Conservation (phyloP, 1,140 invertebrate genomes). For the Heliconius himera region DNA sequence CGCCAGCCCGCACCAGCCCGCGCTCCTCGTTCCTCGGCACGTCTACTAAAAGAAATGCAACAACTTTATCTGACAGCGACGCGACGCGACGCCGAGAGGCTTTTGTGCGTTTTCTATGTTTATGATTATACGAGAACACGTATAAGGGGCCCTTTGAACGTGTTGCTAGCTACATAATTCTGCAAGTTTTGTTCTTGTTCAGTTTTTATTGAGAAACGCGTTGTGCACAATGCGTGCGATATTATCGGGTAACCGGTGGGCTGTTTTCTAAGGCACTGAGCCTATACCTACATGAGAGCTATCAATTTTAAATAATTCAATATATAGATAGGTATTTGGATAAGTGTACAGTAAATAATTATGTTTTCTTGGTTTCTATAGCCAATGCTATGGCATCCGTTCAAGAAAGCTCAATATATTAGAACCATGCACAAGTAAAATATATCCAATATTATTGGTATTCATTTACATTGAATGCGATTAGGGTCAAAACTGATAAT, state of each 20-base stretch:
- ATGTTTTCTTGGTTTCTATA: neutral
- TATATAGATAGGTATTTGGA: too few species aligned
- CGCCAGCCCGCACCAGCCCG: constrained; percentile 49
- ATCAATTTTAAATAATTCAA: too few species aligned
- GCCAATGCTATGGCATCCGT: neutral
- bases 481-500: constrained; percentile 6
- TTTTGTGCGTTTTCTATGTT: constrained; percentile 81
- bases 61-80: constrained; percentile 79
- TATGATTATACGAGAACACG: constrained; percentile 79
- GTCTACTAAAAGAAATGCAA: constrained; percentile 78
- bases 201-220: constrained; percentile 59
- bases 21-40: constrained; percentile 40
- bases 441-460: neutral
- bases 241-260: constrained; percentile 42
- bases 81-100: constrained; percentile 76
- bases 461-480: constrained; percentile 6
- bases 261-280: constrained; percentile 1
- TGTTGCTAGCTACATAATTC: constrained; percentile 71
- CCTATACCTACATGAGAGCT: neutral
- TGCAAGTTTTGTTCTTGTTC: constrained; percentile 73
- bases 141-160: constrained; percentile 78
- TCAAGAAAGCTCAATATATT: neutral
- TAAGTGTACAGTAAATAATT: neutral
- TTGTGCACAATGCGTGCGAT: constrained; percentile 51
- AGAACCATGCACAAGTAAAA: neutral